These are phyloP conservation scores for Hedychridium roseum DNA, from an alignment of 2,888 invertebrate genomes.

Conservation along the genomic window DNA sequence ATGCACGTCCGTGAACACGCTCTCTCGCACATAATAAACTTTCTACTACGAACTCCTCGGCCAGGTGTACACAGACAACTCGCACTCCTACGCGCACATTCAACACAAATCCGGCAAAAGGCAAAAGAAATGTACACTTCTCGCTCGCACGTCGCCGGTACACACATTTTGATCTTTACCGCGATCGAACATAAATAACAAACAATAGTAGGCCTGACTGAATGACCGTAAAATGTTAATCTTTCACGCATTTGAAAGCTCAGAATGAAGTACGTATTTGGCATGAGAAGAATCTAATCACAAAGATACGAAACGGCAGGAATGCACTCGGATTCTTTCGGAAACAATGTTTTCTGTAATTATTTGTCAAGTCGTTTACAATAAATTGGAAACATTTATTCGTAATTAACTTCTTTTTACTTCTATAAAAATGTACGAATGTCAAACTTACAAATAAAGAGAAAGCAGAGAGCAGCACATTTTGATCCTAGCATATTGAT, in stretches of 20 bases:
- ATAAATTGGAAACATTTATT: conserved; percentile 52
- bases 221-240: too few species aligned
- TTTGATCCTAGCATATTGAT: conserved; percentile 21
- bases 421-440: conserved; percentile 33
- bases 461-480: conserved; percentile 11
- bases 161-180: too few species aligned
- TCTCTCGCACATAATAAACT: too few species aligned
- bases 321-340: conserved; percentile 27
- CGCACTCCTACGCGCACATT: neutral
- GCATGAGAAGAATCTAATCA: too few species aligned
- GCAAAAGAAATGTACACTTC: neutral
- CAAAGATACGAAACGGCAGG: neutral
- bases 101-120: neutral
- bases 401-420: conserved; percentile 40
- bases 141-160: too few species aligned
- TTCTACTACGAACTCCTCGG: neutral
- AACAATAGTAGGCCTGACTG: too few species aligned
- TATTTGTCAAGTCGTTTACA: conserved; percentile 48
- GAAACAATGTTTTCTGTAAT: conserved; percentile 41
- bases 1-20: conserved; percentile 9
- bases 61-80: conserved; percentile 8
- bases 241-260: too few species aligned
- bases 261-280: too few species aligned
- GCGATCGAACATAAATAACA: too few species aligned
- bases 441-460: conserved; percentile 34